A percentile compares a stretch with the other conserved stretches of the same genome.
Conservation (phyloP, 2,113 vertebrate genomes). For the Albula goreensis region DNA sequence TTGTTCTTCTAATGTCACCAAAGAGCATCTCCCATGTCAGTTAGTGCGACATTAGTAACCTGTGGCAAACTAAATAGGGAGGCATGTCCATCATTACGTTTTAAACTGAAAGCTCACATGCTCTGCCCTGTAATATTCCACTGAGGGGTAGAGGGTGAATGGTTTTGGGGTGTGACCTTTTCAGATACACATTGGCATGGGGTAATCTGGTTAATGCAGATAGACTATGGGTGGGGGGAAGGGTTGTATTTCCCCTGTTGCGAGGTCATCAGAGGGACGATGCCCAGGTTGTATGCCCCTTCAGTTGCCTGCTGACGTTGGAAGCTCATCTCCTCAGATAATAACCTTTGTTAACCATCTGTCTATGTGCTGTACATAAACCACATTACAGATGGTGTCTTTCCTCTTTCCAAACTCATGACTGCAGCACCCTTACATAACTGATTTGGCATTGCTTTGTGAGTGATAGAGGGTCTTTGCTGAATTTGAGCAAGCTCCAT, state of each 20-base stretch:
- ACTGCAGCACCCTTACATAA: neutral
- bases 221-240: too few relatives aligned
- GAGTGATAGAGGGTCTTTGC: neutral
- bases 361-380: neutral
- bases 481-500: neutral
- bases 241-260: neutral
- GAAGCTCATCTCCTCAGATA: neutral
- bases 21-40: neutral
- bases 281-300: neutral
- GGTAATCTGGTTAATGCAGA: too few relatives aligned
- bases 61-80: neutral
- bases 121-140: neutral
- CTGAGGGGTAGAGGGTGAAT: neutral
- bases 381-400: neutral
- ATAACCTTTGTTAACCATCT: neutral
- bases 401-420: neutral
- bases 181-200: too few relatives aligned
- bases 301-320: neutral
- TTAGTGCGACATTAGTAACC: neutral
- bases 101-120: neutral
- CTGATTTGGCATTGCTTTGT: neutral
- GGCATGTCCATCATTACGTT: neutral
- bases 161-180: too few relatives aligned
- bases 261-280: neutral
- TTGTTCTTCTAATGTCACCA: neutral